Percentiles rank a stretch among this genome's conserved stretches.
phyloP scores from a whole-genome alignment of 1,140 invertebrate species.

The Pogonomyrmex barbatus region DNA sequence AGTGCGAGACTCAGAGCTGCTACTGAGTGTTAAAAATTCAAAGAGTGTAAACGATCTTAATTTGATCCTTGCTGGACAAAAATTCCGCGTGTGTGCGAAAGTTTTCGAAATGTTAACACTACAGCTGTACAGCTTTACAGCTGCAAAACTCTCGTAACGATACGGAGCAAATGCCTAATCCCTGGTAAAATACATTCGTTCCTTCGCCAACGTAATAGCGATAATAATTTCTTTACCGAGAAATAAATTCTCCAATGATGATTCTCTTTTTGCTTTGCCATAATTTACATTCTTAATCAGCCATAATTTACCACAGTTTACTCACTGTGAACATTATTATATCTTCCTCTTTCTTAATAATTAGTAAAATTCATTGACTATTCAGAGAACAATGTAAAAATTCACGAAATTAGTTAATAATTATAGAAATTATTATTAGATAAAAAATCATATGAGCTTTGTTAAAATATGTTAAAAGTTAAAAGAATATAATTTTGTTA shows the following conservation, averaged over 20 bases:
- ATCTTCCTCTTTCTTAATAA: conserved; percentile 24
- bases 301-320: conserved; percentile 81
- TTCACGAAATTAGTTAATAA: neutral
- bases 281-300: conserved; percentile 84
- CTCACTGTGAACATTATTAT: conserved; percentile 40
- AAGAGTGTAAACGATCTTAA: neutral
- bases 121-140: neutral
- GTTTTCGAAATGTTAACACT: neutral
- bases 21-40: neutral
- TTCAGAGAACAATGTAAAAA: neutral
- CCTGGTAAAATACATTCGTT: conserved; percentile 79
- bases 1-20: neutral
- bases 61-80: neutral
- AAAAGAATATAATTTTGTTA: conserved; percentile 1
- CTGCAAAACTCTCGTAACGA: conserved; percentile 2
- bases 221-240: conserved; percentile 81
- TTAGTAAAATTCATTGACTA: neutral
- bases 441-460: neutral
- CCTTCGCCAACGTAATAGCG: conserved; percentile 81
- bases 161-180: conserved; percentile 64
- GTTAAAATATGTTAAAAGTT: neutral
- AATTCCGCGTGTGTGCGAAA: neutral
- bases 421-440: conserved; percentile 1
- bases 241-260: conserved; percentile 85
- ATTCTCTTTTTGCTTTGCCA: conserved; percentile 80